Conservation (phyloP, 2,113 vertebrate genomes). For the Nerophis lumbriciformis region DNA sequence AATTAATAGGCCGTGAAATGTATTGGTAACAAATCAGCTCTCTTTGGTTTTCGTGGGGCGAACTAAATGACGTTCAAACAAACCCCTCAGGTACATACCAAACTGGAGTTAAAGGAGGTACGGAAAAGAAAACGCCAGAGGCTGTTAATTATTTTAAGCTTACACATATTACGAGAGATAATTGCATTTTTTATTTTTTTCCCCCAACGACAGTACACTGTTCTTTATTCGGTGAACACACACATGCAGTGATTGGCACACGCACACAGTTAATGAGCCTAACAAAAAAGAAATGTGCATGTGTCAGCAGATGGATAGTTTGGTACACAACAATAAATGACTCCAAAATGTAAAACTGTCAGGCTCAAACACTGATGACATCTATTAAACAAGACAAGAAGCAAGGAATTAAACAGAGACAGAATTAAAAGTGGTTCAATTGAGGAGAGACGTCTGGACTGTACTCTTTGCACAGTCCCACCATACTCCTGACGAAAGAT, state of each 20-base stretch:
- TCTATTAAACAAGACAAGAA: too few relatives aligned
- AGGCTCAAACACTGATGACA: too few relatives aligned
- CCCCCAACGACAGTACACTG: too few relatives aligned
- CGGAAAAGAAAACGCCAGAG: slow-evolving; percentile 24
- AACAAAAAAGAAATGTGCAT: neutral
- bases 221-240: neutral
- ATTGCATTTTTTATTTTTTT: neutral
- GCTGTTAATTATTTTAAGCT: slow-evolving; percentile 22
- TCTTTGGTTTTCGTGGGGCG: slow-evolving; percentile 18
- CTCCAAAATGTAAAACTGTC: neutral
- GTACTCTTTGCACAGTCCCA: too few relatives aligned
- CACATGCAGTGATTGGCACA: neutral
- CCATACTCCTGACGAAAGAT: too few relatives aligned
- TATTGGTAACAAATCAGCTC: slow-evolving; percentile 51
- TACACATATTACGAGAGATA: slow-evolving; percentile 8
- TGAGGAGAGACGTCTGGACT: too few relatives aligned
- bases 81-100: slow-evolving; percentile 9
- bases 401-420: too few relatives aligned
- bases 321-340: neutral
- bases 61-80: slow-evolving; percentile 20
- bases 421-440: too few relatives aligned
- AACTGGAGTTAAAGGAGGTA: slow-evolving; percentile 36
- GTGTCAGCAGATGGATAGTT: too few relatives aligned
- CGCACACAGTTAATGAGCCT: neutral
- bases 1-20: slow-evolving; percentile 65